Conservation (phyloP, 2,888 invertebrate species). For the Brachynemurus nebulosus region DNA sequence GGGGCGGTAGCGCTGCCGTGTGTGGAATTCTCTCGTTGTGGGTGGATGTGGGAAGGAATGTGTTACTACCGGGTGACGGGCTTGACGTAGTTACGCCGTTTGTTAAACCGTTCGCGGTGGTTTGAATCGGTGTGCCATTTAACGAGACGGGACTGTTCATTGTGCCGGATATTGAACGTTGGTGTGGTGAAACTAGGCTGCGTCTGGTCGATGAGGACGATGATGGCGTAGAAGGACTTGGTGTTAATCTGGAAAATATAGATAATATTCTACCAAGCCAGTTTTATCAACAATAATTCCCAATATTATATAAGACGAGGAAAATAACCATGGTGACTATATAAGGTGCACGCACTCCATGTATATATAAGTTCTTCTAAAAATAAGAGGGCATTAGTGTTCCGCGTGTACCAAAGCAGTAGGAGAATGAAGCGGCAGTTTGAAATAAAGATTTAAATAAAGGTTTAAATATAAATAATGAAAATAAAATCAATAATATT, state of each 20-base stretch:
- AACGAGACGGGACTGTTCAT: background rate
- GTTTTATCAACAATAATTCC: too few relatives aligned
- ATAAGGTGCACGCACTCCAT: too few relatives aligned
- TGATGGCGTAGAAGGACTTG: background rate
- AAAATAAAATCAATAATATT: too few relatives aligned
- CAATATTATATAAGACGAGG: too few relatives aligned
- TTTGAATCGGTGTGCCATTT: background rate
- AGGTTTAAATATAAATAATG: too few relatives aligned
- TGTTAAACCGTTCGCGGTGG: conserved; percentile 11
- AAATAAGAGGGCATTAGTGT: too few relatives aligned
- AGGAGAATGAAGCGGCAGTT: too few relatives aligned
- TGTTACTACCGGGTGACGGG: conserved; percentile 7
- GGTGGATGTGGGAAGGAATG: conserved; percentile 10
- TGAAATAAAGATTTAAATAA: too few relatives aligned
- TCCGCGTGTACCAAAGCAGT: too few relatives aligned
- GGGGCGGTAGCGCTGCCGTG: conserved; percentile 8
- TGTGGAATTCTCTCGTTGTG: conserved; percentile 9
- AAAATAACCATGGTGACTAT: too few relatives aligned
- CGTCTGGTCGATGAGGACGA: conserved; percentile 4
- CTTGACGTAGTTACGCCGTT: conserved; percentile 19
- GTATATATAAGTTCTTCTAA: too few relatives aligned
- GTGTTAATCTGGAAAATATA: conserved; percentile 8
- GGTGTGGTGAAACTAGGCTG: conserved; percentile 1
- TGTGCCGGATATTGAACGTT: background rate
- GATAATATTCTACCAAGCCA: background rate